phyloP scores from a whole-genome alignment of 2,113 vertebrate genomes.

The Pleuronectes platessa region DNA sequence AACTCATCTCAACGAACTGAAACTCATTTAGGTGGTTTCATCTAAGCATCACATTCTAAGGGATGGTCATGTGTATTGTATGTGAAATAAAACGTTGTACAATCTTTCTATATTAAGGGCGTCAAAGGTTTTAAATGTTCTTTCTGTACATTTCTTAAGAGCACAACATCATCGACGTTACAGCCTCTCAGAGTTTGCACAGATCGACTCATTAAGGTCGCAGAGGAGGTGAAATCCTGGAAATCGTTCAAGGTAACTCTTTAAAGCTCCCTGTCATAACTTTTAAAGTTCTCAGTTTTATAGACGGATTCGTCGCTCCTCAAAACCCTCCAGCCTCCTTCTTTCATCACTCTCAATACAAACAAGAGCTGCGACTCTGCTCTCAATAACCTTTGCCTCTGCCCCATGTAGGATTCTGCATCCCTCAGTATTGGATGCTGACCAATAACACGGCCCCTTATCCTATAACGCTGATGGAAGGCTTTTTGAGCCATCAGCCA shows the following conservation, averaged over 20 bases:
- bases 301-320: neutral
- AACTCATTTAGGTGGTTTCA: too few species aligned
- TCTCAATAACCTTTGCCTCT: neutral
- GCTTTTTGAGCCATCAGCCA: conserved; percentile 58
- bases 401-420: conserved; percentile 26
- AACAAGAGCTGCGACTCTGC: neutral
- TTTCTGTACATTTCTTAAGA: neutral
- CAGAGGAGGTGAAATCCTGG: neutral
- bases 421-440: conserved; percentile 37
- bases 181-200: neutral
- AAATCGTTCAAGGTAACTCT: conserved; percentile 22
- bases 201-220: neutral
- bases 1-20: too few species aligned
- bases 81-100: too few species aligned
- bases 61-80: too few species aligned
- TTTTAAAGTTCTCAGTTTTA: conserved; percentile 3
- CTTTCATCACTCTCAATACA: conserved; percentile 12
- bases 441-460: conserved; percentile 54
- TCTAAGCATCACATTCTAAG: too few species aligned
- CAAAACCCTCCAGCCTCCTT: conserved; percentile 17
- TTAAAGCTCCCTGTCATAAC: conserved; percentile 10
- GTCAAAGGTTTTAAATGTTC: neutral
- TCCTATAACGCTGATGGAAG: conserved; percentile 51
- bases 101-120: neutral
- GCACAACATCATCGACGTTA: too few species aligned